Evolutionary conservation across 1,140 invertebrate genomes (phyloP), one percentile per base, ranked within the genome.

Genomic region (Drosophila kepulauana): DNA sequence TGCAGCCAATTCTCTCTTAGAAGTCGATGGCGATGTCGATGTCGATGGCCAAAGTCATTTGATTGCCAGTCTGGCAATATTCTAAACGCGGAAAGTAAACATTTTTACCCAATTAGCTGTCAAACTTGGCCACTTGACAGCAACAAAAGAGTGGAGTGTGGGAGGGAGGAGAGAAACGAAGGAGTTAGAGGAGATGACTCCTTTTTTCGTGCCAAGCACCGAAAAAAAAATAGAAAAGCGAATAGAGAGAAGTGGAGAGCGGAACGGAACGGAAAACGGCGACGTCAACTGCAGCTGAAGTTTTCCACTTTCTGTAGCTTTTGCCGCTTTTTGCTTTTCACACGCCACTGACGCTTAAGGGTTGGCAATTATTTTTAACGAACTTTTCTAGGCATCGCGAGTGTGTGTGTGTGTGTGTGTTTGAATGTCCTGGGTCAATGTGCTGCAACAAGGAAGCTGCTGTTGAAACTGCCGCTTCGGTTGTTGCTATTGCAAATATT

Each of bases 321-420:
- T 62, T 49, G 7, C 28, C 41, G 28, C 28, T 52, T 33, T 52
- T 30, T 28, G 58, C 66, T 68, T 70, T 70, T 76, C 48, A 61
- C 70, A 64, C 62, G 61, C 51, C 46, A 64, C 15, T 45, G 13
- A 1, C 72, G 41, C 28, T 54, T 45, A 59, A 71, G 58, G 51
- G 63, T 68, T 80, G 67, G 69, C 84, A 88, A 87, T 87, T 87
- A 87, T 78, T 88, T 88, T 82, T 84, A 88, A 87, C 84, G 78
- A 87, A 82, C 38, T 51, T 64, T 41, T n/a, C 41, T 15, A 58
- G 16, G 35, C 73, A 38, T 49, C 6, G 35, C 15, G 5, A 20
- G 33, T 63, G 30, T 20, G 43, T 38, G 38, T 25, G 56, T n/a
- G 45, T 68, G 66, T 41, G 45, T 16, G 35, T 54, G 49, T 7